Base-by-base conservation (phyloP, 2,888 invertebrate species). In the Choristoneura rosaceana region DNA sequence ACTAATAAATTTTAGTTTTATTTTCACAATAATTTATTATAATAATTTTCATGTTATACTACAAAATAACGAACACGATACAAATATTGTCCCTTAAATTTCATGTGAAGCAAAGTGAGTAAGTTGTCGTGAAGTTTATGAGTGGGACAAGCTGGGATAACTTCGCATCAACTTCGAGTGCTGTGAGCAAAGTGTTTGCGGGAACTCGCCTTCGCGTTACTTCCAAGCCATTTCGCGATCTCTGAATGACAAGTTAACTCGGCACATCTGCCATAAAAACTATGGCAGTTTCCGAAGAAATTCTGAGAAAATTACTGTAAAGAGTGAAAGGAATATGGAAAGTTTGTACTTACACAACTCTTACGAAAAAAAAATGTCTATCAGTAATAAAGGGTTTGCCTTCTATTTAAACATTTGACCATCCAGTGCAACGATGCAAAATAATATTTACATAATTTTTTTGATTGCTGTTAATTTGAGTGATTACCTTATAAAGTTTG, bases 141-240 rank as follows among this genome's bases (percentile, higher is more conserved):
- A 89, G 89, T 84, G 87, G 82, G 80, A 83, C 82, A 83, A 81
- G 82, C 81, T 75, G 75, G 82, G 79, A 79, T 79, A 90, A 91
- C 84, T 92, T 90, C 80, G 78, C 78, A 79, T 78, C 77, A 87
- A 90, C 87, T 91, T 86, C 81, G 81, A 89, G 90, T 87, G 84
- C 81, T 83, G 83, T 82, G 83, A 87, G 87, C 84, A 87, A 86
- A 89, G 85, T 87, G 87, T 86, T 86, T 88, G 89, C 80, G 88
- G 87, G 81, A 81, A 84, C 87, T 86, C 83, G 84, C 82, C 87
- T 85, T 84, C 81, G 82, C 86, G 87, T 91, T 90, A 89, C 87
- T 90, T 90, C 88, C 90, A 84, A 88, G 82, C 86, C 88, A 91
- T 90, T 92, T 91, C 87, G 78, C 88, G 84, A 88, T 88, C 82